Evolutionary conservation across 2,797 vertebrate genomes (phyloP), one percentile per base, ranked within the genome.

Genomic region (Carapus acus): DNA sequence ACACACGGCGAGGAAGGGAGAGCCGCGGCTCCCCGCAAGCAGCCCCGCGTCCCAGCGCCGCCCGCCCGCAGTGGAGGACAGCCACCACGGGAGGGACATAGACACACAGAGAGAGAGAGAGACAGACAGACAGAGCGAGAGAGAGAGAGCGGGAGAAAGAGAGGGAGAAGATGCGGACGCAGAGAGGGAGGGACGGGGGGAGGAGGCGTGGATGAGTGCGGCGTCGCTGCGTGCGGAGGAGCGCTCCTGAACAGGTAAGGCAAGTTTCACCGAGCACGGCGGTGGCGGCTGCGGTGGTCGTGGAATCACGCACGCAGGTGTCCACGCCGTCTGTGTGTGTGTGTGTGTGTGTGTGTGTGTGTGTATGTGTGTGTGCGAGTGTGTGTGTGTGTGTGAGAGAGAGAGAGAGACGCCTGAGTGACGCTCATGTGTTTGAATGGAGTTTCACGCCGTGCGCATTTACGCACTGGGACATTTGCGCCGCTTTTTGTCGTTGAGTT

Each of bases 1-100:
- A 31, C 71, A 46, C 54, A 54, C 81, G 23, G 48, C 27, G 43
- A 43, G 49, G 43, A 34, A 51, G 62, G 50, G 49, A 59, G 71
- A 62, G 81, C 74, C 73, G 82, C 48, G 81, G 86, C 58, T 79
- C 60, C 84, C 84, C 29, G 53, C 37, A 58, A 68, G n/a, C n/a
- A n/a, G 74, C 83, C 43, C 70, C n/a, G 49, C 78, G 62, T 62
- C 60, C 65, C 33, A 68, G 73, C 77, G 78, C 64, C 64, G 75
- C 69, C 65, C 69, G 58, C 5, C 24, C 4, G 55, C 81, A 81
- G 72, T 81, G 74, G 67, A 74, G 65, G 65, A 41, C 62, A 61
- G 62, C 31, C 41, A 48, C 8, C 17, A 38, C 6, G 41, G 49
- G 46, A 54, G 24, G 44, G 62, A 41, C 57, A 45, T 5, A 16